Evolutionary conservation across 1,140 invertebrate species (phyloP).

Genomic region (Psix sp.): DNA sequence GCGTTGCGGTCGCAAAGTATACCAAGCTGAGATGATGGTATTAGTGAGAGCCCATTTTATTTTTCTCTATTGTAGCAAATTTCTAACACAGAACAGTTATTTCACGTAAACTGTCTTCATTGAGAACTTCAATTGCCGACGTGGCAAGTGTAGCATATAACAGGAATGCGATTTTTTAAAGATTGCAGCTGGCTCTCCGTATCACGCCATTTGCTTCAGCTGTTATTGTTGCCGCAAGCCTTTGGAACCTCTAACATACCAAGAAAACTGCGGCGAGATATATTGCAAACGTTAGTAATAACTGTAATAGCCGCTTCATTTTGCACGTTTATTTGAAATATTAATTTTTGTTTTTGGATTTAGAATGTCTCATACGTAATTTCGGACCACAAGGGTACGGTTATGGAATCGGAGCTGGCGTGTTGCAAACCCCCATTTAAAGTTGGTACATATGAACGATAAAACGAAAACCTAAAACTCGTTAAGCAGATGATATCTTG

Average conservation of each 20-base stretch:
- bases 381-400: constrained; percentile 72
- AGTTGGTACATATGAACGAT: too few relatives aligned
- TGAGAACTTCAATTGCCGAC: constrained; percentile 16
- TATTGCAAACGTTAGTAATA: constrained; percentile 77
- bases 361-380: constrained; percentile 71
- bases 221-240: constrained; percentile 77
- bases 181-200: constrained; percentile 69
- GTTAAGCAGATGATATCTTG: too few relatives aligned
- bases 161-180: constrained; percentile 40
- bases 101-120: constrained; percentile 13
- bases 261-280: constrained; percentile 76
- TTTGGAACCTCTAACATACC: constrained; percentile 74
- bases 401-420: constrained; percentile 66
- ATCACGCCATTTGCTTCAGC: constrained; percentile 77
- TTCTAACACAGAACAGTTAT: too few relatives aligned
- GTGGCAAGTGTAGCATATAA: constrained; percentile 14
- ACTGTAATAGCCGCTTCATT: constrained; percentile 13
- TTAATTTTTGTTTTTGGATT: too few relatives aligned
- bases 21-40: constrained; percentile 72
- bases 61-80: too few relatives aligned
- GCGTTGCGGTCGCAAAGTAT: constrained; percentile 69
- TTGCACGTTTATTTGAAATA: constrained; percentile 3
- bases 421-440: constrained; percentile 69
- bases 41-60: too few relatives aligned
- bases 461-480: too few relatives aligned